Conservation (phyloP, 2,797 vertebrate genomes). For the Dallia pectoralis region DNA sequence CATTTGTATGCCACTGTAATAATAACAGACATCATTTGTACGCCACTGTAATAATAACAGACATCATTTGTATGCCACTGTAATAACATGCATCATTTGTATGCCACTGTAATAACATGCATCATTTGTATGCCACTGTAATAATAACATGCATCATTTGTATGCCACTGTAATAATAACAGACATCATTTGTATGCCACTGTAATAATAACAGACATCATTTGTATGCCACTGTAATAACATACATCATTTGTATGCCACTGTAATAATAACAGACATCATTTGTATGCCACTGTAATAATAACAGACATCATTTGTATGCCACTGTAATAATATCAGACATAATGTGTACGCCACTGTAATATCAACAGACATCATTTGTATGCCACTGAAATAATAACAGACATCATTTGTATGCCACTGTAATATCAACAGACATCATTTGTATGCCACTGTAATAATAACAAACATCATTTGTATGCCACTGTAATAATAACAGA, state of each 20-base stretch:
- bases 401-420: not conserved
- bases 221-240: conserved; percentile 9
- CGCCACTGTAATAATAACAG: no score
- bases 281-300: conserved; percentile 5
- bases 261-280: conserved; percentile 12
- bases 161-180: conserved; percentile 4
- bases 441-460: not conserved
- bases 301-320: no score
- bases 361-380: conserved; percentile 9
- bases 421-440: no score
- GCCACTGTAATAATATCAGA: conserved; percentile 4
- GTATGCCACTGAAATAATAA: not conserved
- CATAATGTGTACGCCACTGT: no score
- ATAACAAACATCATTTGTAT: no score
- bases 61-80: no score
- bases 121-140: not conserved
- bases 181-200: no score
- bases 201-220: conserved; percentile 14
- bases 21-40: no score
- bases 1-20: conserved; percentile 4
- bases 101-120: conserved; percentile 5
- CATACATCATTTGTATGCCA: no score
- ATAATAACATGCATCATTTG: no score
- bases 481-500: conserved; percentile 5
- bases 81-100: no score